Percentiles rank a stretch among this genome's conserved stretches.
These are phyloP conservation scores for Lerema accius DNA, from an alignment of 1,140 invertebrate genomes.

Conservation along the genomic window DNA sequence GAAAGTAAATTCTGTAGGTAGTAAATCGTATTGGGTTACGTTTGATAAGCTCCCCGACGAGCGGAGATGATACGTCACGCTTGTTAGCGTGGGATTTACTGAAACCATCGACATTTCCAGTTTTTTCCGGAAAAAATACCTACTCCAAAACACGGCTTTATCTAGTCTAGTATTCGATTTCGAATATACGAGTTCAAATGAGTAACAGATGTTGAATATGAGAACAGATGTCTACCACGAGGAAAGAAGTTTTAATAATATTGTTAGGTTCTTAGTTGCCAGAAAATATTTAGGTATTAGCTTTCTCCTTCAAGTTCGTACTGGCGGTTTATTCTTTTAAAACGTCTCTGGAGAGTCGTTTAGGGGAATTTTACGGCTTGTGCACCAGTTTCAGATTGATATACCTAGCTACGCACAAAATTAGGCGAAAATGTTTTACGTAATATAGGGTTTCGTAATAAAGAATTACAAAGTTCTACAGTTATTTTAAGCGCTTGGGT, in stretches of 20 bases:
- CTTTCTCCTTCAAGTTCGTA: background rate
- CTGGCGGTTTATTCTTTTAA: constrained; percentile 21
- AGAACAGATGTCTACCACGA: background rate
- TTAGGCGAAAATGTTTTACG: no score
- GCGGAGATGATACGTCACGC: constrained; percentile 7
- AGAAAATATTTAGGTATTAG: constrained; percentile 9
- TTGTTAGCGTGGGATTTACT: constrained; percentile 21
- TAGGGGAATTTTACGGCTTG: constrained; percentile 2
- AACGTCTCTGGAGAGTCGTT: constrained; percentile 1
- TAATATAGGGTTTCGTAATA: no score
- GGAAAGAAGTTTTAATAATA: constrained; percentile 1
- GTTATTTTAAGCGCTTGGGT: no score
- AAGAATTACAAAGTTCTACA: no score
- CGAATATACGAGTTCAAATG: no score
- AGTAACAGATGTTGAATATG: no score
- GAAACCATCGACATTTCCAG: constrained; percentile 12
- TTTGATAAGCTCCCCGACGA: constrained; percentile 11
- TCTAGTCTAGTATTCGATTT: no score
- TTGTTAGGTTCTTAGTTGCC: constrained; percentile 8
- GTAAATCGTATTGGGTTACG: background rate
- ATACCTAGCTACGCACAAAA: background rate
- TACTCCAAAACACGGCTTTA: constrained; percentile 14
- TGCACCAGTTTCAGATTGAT: constrained; percentile 2
- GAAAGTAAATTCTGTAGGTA: background rate
- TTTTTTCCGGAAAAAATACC: constrained; percentile 1